Evolutionary conservation across 2,888 invertebrate species (phyloP), one percentile per base, ranked within the genome.

Genomic region (Sphinx pinastri): DNA sequence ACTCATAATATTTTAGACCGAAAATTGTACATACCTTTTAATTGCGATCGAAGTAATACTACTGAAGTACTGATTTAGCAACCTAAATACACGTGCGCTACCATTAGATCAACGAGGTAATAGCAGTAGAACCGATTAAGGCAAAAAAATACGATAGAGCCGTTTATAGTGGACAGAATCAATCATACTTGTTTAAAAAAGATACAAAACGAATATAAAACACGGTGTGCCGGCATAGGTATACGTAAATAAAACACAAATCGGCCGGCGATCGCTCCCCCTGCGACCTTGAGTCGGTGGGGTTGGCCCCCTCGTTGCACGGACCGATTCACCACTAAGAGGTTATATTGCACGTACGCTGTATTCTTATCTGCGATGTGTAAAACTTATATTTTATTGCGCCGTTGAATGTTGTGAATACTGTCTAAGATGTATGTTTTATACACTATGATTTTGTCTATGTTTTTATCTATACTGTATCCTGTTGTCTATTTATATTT

Each of bases 241-340:
- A n/a, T n/a, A 70, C 67, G 70, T 74, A 72, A 73, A 71, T 69
- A 71, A 71, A 71, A 67, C 59, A 72, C 68, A 73, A 74, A 75
- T 75, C 73, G 71, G 71, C 66, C 67, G 58, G 73, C 68, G 16
- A 67, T 31, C 68, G 60, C 68, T 76, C 77, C 74, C 78, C 77
- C 71, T 73, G 58, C 70, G 74, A 76, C 77, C 79, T 79, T 77
- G 77, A 67, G 68, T 45, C 71, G 54, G 67, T 68, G 52, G 79
- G 79, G 79, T 75, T 73, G 76, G 72, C 72, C 75, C 77, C 76
- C 63, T 67, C 47, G 59, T 57, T 63, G 69, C 69, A 69, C 60
- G 54, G 47, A n/a, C 52, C 63, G 69, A 69, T 69, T 69, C 54
- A 63, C 54, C 51, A 16, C 69, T 31, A 60, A 31, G 63, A 63